Base-by-base conservation (phyloP, 2,888 invertebrate genomes). In the Geophilus truncorum region DNA sequence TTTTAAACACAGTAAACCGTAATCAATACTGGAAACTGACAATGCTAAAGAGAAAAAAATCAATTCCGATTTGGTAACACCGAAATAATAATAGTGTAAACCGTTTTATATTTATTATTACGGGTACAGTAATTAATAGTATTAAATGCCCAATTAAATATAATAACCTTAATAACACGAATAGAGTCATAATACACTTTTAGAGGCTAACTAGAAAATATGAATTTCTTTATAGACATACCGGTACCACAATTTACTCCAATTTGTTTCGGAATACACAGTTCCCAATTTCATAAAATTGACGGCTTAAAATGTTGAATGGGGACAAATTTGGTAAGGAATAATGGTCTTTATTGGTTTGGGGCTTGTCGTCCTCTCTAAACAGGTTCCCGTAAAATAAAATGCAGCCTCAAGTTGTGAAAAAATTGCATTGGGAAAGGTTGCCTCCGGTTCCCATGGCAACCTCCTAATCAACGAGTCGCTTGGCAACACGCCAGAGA, bases 391-490 rank as follows among this genome's bases (percentile, higher is more conserved):
- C 25, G 25, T 70, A 70, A 70, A 70, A 70, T 62, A 45, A 45
- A 45, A 45, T 70, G 70, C 25, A 25, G 70, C 70, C 70, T 70
- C 70, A 25, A 70, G 70, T 28, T 70, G 45, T 4, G 45, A 45
- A 45, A 18, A 45, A 45, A 45, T 45, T 45, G 28, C 70, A 70
- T 70, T 28, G 70, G 57, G 28, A 70, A 70, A 70, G 25, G 70
- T 70, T 70, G 70, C 70, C 70, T 70, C 70, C 70, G 25, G 70
- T 70, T 70, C 15, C 70, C 28, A 70, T 70, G 70, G 70, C 70
- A 70, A 70, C 70, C 25, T 70, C n/a, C 70, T n/a, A 70, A 70
- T 70, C 70, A 70, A 70, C 51, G 70, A 28, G 70, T 70, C 70
- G 28, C 25, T 70, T 70, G 70, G 70, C 70, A 25, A 28, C 70